Percentiles rank a stretch among this genome's conserved stretches.
phyloP scores from a whole-genome alignment of 2,888 invertebrate species.

The Drosophila anomalata region DNA sequence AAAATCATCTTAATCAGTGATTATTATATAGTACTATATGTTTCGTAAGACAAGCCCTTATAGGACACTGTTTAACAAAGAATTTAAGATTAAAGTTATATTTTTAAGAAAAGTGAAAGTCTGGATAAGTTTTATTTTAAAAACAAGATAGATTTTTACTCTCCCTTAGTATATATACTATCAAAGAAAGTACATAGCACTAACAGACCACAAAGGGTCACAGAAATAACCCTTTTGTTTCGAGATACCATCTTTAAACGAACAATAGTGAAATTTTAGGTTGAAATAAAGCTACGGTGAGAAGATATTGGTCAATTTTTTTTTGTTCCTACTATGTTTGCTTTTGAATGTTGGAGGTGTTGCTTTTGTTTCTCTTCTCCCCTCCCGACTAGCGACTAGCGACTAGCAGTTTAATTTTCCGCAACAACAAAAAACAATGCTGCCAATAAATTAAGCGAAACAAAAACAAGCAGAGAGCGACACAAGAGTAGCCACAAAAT shows the following conservation, averaged over 20 bases:
- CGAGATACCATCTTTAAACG: not conserved
- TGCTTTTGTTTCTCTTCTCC: slow-evolving; percentile 6
- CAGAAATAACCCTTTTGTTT: not conserved
- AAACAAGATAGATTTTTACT: not conserved
- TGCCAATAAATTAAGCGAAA: slow-evolving; percentile 71
- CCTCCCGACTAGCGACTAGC: not conserved
- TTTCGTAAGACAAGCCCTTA: too few species aligned
- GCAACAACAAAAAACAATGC: slow-evolving; percentile 67
- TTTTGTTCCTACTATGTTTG: slow-evolving; percentile 12
- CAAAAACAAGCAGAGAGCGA: slow-evolving; percentile 36
- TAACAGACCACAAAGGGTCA: not conserved
- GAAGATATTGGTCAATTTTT: slow-evolving; percentile 67
- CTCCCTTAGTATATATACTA: not conserved
- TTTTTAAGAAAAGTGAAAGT: too few species aligned
- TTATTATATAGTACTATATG: too few species aligned
- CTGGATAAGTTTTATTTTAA: too few species aligned
- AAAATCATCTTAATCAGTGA: not conserved
- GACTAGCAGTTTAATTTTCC: slow-evolving; percentile 60
- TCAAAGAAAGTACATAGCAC: not conserved
- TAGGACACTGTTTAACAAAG: too few species aligned
- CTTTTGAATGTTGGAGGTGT: not conserved
- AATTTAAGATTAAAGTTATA: too few species aligned
- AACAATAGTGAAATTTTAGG: slow-evolving; percentile 38
- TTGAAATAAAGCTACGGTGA: slow-evolving; percentile 49
- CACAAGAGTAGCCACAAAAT: slow-evolving; percentile 41